Conservation (phyloP, 2,888 invertebrate genomes). For the Thelaira solivaga region DNA sequence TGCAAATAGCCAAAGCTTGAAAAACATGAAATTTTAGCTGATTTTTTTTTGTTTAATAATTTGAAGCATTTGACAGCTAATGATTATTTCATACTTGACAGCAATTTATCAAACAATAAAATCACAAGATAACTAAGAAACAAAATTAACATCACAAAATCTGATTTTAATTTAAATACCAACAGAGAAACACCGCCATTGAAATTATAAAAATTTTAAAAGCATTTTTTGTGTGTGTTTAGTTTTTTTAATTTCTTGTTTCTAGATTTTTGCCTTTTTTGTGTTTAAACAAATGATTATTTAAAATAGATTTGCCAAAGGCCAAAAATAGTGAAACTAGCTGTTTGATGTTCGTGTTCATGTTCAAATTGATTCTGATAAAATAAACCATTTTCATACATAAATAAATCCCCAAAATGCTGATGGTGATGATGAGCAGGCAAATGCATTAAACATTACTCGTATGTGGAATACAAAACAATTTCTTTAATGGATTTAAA, state of each 20-base stretch:
- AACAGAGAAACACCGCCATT: constrained; percentile 21
- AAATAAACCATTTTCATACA: constrained; percentile 39
- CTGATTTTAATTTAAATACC: constrained; percentile 20
- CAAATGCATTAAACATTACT: constrained; percentile 39
- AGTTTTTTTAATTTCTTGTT: too few relatives aligned
- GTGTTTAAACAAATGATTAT: constrained; percentile 40
- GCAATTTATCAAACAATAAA: constrained; percentile 61
- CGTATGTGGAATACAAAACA: not conserved
- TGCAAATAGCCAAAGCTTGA: not conserved
- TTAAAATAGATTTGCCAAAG: constrained; percentile 39
- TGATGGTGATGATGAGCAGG: constrained; percentile 54
- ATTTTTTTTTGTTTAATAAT: not conserved
- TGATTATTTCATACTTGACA: constrained; percentile 60
- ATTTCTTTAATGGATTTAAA: not conserved
- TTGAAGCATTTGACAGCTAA: constrained; percentile 57
- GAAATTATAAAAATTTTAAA: too few relatives aligned
- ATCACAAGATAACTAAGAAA: constrained; percentile 7
- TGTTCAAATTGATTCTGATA: constrained; percentile 46
- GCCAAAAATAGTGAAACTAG: constrained; percentile 47
- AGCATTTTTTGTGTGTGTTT: too few relatives aligned
- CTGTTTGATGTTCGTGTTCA: constrained; percentile 5
- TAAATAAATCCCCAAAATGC: constrained; percentile 9
- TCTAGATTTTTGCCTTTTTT: not conserved
- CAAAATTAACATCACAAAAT: constrained; percentile 21
- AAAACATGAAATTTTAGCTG: not conserved